Conservation (phyloP, 2,113 vertebrate genomes). For the Climacteris rufus region DNA sequence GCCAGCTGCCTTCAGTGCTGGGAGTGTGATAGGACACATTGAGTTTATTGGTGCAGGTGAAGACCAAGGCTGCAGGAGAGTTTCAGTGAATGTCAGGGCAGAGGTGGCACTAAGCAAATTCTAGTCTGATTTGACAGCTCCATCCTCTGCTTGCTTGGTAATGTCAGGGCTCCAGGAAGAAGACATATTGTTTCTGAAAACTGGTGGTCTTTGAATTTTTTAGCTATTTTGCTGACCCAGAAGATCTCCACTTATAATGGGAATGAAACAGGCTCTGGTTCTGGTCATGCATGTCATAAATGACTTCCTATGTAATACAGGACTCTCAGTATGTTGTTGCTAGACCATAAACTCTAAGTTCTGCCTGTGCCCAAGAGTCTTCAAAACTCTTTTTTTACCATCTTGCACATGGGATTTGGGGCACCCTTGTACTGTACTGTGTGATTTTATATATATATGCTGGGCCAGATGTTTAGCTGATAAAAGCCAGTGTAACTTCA, state of each 20-base stretch:
- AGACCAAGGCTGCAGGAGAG: not conserved
- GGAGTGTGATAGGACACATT: not conserved
- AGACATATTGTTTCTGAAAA: not conserved
- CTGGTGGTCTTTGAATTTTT: not conserved
- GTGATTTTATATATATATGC: not conserved
- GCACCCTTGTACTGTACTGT: not conserved
- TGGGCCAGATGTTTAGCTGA: not conserved
- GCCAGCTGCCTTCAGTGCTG: not conserved
- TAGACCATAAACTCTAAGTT: not conserved
- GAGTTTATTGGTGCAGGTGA: not conserved
- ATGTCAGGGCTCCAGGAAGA: not conserved
- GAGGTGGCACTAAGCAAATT: not conserved
- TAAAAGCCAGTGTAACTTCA: not conserved
- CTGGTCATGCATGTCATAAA: not conserved
- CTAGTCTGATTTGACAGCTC: not conserved
- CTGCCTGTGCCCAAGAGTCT: not conserved
- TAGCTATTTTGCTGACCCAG: not conserved
- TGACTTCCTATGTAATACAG: not conserved
- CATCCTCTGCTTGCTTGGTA: not conserved
- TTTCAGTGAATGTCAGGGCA: not conserved
- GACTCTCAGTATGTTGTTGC: not conserved
- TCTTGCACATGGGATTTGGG: not conserved
- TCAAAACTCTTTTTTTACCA: not conserved
- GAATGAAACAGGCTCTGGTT: not conserved
- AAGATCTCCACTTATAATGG: not conserved